Percentiles rank a stretch among this genome's conserved stretches.
These are phyloP conservation scores for Matsumyia berberina DNA, from an alignment of 2,888 invertebrate genomes.

Conservation along the genomic window DNA sequence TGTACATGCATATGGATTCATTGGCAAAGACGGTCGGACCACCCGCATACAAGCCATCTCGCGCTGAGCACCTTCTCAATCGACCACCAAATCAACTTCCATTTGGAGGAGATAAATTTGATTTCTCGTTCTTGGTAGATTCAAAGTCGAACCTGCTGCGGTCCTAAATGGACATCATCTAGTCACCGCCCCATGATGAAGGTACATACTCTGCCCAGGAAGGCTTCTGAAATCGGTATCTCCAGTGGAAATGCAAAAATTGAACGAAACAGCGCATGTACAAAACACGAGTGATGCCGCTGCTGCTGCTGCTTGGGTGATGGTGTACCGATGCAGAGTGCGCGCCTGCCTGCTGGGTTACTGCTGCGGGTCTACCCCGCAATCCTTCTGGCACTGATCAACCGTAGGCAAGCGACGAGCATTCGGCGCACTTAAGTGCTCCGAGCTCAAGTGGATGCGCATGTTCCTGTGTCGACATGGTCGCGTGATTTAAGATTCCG, in stretches of 20 bases:
- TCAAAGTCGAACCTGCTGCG: constrained; percentile 56
- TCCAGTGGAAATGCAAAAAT: constrained; percentile 66
- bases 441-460: constrained; percentile 74
- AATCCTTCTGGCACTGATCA: constrained; percentile 60
- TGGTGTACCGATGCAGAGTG: constrained; percentile 39
- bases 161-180: constrained; percentile 51
- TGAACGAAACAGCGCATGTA: constrained; percentile 52
- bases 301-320: constrained; percentile 2
- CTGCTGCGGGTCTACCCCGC: constrained; percentile 33
- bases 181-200: constrained; percentile 50
- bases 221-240: constrained; percentile 52
- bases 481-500: constrained; percentile 78
- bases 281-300: constrained; percentile 56
- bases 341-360: constrained; percentile 60
- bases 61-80: constrained; percentile 57
- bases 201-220: constrained; percentile 20
- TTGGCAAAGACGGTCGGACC: constrained; percentile 62
- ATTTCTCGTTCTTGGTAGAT: constrained; percentile 65
- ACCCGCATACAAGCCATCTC: constrained; percentile 60
- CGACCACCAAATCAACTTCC: constrained; percentile 72
- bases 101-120: constrained; percentile 73
- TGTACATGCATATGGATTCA: constrained; percentile 55
- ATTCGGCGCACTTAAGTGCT: constrained; percentile 71
- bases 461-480: constrained; percentile 76
- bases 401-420: constrained; percentile 27